Evolutionary conservation across 2,888 invertebrate species (phyloP), one percentile per base, ranked within the genome.

Genomic region (Ophion slaviceki): DNA sequence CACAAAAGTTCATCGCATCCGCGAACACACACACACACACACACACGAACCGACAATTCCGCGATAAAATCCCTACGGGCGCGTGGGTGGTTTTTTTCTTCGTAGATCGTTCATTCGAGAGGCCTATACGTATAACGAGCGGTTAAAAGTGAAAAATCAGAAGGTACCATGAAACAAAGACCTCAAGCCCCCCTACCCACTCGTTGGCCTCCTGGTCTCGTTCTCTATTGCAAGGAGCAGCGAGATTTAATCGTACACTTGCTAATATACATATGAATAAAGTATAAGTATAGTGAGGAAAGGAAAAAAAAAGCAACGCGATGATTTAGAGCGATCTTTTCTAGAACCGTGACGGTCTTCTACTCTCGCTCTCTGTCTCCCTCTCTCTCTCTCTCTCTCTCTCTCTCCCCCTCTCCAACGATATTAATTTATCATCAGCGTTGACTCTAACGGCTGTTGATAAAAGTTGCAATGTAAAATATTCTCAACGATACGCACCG

Each of bases 401-500:
- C 57, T 45, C 61, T 40, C 72, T 68, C 53, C 66, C 66, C 66
- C 66, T 83, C 86, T 83, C 86, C 86, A 85, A 68, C 87, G 85
- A 87, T 82, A 81, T 84, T 87, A 85, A 87, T 89, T 90, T 86
- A 80, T 82, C 86, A 11, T 53, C 53, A 85, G 82, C 80, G 75
- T 86, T 80, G 81, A 85, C 82, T 84, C 87, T 84, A 87, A 88
- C 84, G 86, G 87, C 77, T 88, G 68, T 75, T 88, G 88, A 86
- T 80, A 74, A 86, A 84, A 88, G 85, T 53, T 88, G 88, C 87
- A 90, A 87, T 92, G 92, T 92, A 92, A 91, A 89, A 91, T 92
- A 91, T 86, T 91, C 90, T 90, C 90, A 90, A 91, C 90, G 88
- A 92, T 91, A 92, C 91, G 91, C 90, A 91, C 90, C 90, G 89